These are phyloP conservation scores for Antennarius maculatus DNA, from an alignment of 2,797 vertebrate species.

Conservation along the genomic window DNA sequence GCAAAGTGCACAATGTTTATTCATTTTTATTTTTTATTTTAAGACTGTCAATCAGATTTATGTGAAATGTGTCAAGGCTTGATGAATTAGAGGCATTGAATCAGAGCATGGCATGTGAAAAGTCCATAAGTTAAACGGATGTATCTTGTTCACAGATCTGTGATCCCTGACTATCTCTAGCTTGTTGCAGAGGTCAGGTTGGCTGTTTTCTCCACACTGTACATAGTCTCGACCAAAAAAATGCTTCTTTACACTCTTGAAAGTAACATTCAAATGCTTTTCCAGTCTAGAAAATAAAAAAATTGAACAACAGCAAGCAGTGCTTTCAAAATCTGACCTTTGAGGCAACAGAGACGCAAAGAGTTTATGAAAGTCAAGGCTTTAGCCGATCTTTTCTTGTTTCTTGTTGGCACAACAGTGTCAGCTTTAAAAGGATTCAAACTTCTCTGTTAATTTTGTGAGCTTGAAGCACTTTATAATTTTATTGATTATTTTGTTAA, in stretches of 20 bases:
- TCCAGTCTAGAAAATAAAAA: too few species aligned
- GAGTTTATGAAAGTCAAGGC: too few species aligned
- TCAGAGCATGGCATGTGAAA: constrained; percentile 46
- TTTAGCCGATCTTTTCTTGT: too few species aligned
- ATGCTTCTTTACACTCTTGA: constrained; percentile 27
- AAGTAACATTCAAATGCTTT: background rate
- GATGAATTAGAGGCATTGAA: constrained; percentile 32
- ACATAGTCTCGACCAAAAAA: background rate
- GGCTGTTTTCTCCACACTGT: constrained; percentile 38
- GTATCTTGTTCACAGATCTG: constrained; percentile 37
- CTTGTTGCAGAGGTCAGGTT: constrained; percentile 53
- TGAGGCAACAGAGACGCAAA: too few species aligned
- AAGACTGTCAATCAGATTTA: constrained; percentile 17
- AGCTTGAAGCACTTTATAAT: too few species aligned
- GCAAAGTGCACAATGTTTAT: constrained; percentile 11
- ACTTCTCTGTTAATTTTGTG: too few species aligned
- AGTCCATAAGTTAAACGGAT: constrained; percentile 5
- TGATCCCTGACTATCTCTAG: constrained; percentile 36
- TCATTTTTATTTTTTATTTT: constrained; percentile 17
- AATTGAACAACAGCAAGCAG: too few species aligned
- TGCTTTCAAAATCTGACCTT: too few species aligned
- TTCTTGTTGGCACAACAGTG: too few species aligned
- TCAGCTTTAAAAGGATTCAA: too few species aligned
- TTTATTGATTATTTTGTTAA: too few species aligned
- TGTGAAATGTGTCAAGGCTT: constrained; percentile 15